Base-by-base conservation (phyloP, 2,797 vertebrate species). In the Sebastes iracundus region DNA sequence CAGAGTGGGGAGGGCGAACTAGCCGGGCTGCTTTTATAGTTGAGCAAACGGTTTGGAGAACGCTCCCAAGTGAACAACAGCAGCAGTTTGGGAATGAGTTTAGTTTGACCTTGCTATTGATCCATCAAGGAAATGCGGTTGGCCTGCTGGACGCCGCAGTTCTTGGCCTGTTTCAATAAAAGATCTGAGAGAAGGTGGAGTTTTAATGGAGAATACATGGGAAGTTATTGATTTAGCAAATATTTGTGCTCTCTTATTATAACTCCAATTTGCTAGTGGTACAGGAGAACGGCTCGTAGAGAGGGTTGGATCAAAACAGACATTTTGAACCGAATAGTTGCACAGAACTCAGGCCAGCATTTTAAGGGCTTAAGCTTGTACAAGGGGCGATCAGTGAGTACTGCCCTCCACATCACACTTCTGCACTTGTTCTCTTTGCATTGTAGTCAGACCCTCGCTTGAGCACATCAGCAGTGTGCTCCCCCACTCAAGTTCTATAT, bases 61-160 rank as follows among this genome's bases (percentile, higher is more conserved):
- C 3, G 13, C 70, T 82, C 75, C 73, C 71, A 74, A 64, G 68
- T 85, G 76, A 86, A 72, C 85, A 74, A 65, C 80, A 72, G 79
- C 72, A 81, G 79, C 79, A 77, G 82, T 87, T 89, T 90, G 74
- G 59, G 68, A 89, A 81, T 75, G 69, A 85, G 80, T 86, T 77
- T 70, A 18, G 8, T 83, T 90, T 86, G 80, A 90, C 82, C 90
- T 89, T 82, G 80, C 72, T 80, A 49, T 86, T 85, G 77, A 81
- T 90, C 73, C 77, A 69, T 33, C 33, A 14, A 76, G 72, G 76
- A 88, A 87, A 80, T 78, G 72, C 81, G 42, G 55, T 81, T 52
- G 28, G 67, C 68, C 66, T 75, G 62, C 56, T 76, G 56, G 66
- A 79, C 32, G 22, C 23, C 1, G 8, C 72, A 20, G 33, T 73